phyloP scores from a whole-genome alignment of 2,888 invertebrate genomes.

The Camptogramma bilineatum region DNA sequence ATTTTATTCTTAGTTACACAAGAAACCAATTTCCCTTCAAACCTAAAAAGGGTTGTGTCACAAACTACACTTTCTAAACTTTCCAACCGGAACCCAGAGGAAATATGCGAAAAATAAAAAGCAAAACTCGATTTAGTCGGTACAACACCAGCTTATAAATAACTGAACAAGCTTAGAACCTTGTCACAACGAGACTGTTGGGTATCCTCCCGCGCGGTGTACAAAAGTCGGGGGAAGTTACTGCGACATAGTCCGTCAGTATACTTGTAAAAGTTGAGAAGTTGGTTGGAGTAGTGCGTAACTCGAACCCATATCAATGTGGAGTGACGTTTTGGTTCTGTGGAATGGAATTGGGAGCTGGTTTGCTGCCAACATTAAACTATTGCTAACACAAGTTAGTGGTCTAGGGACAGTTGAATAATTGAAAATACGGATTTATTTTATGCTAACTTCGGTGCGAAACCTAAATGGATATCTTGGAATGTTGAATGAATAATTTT shows the following conservation, averaged over 20 bases:
- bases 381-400: slow-evolving; percentile 40
- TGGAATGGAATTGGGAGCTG: slow-evolving; percentile 41
- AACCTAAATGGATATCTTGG: not conserved
- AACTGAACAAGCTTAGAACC: slow-evolving; percentile 29
- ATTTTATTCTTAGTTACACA: slow-evolving; percentile 38
- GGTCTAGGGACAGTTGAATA: slow-evolving; percentile 22
- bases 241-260: slow-evolving; percentile 26
- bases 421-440: slow-evolving; percentile 36
- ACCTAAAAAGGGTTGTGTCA: slow-evolving; percentile 46
- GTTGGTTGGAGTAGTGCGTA: slow-evolving; percentile 38
- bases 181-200: slow-evolving; percentile 18
- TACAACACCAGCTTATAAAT: slow-evolving; percentile 38
- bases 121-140: slow-evolving; percentile 55
- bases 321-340: slow-evolving; percentile 39
- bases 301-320: slow-evolving; percentile 46
- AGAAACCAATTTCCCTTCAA: slow-evolving; percentile 44
- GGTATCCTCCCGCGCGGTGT: slow-evolving; percentile 1
- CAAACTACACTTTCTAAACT: slow-evolving; percentile 44
- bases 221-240: slow-evolving; percentile 17
- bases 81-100: slow-evolving; percentile 44
- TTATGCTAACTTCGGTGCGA: slow-evolving; percentile 1
- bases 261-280: slow-evolving; percentile 33
- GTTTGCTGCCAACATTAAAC: slow-evolving; percentile 41
- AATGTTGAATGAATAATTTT: not conserved
- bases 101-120: slow-evolving; percentile 52